Evolutionary conservation across 1,140 invertebrate species (phyloP), one percentile per base, ranked within the genome.

Genomic region (Asbolus verrucosus): DNA sequence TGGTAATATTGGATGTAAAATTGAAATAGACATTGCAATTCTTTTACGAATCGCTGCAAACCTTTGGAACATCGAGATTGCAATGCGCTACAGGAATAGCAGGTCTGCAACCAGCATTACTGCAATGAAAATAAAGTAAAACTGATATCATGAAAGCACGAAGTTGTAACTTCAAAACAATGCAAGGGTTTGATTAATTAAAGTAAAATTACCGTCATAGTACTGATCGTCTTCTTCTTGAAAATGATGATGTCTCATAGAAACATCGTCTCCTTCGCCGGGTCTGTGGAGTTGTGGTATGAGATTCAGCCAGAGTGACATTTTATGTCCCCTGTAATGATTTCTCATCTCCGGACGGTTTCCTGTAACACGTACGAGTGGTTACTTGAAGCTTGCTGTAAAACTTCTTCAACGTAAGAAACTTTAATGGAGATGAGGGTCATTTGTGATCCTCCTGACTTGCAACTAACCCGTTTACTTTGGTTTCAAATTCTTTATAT

Each of bases 291-390:
- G 82, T 78, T 95, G 93, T 1, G 95, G 95, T 69, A 97, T 91
- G 19, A 97, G 86, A 77, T 94, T 93, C 65, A 95, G 81, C 95
- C 95, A 97, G 66, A 96, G 87, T n/a, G 94, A 94, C 84, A 96
- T 89, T 81, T 96, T 94, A 80, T 95, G 92, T 31, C 93, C 92
- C 1, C 94, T 86, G 81, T 96, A 97, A 79, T 95, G 94, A 76
- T 91, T 92, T 69, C 88, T 87, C 71, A 92, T 87, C 76, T 90
- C 88, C 2, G 90, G 85, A 74, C 87, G 89, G 27, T 83, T 83
- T 67, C 88, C 89, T 88, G 78, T 1, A 81, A 79, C 39, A 73
- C 41, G 46, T 54, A 54, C 46, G 21, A 54, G 19, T 54, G 46
- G 46, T 54, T 54, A 54, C 46, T 54, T 19, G 41, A 46, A 18